phyloP scores from a whole-genome alignment of 2,888 invertebrate genomes.

The Sinodicranocentrus sp. region DNA sequence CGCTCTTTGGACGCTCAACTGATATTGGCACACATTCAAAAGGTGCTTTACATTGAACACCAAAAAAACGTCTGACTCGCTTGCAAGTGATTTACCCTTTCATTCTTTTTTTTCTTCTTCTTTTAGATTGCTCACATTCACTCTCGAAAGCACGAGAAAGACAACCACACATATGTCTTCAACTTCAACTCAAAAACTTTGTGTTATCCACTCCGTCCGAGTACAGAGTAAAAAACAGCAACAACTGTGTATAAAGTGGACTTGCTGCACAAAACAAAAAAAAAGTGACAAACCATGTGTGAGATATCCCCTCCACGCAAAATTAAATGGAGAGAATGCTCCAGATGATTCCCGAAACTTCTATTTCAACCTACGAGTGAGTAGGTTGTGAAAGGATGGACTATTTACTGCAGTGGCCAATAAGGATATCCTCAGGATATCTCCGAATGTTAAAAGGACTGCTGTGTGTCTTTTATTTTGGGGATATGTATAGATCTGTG shows the following conservation, averaged over 20 bases:
- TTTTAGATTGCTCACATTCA: background rate
- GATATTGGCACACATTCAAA: conserved; percentile 52
- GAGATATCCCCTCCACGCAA: background rate
- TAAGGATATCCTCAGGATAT: background rate
- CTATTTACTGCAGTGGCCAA: background rate
- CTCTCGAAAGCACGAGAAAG: background rate
- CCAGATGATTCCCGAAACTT: conserved; percentile 69
- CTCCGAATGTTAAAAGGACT: too few relatives aligned
- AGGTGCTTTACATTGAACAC: conserved; percentile 37
- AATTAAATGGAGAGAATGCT: conserved; percentile 23
- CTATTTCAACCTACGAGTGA: conserved; percentile 49
- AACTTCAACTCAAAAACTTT: background rate
- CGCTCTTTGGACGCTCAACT: conserved; percentile 4
- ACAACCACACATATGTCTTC: background rate
- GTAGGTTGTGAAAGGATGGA: conserved; percentile 7
- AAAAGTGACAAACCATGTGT: too few relatives aligned
- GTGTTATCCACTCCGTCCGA: too few relatives aligned
- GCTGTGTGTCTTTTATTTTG: too few relatives aligned
- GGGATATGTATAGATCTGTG: too few relatives aligned
- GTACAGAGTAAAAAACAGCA: too few relatives aligned
- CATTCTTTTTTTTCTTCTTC: conserved; percentile 32
- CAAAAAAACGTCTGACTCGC: conserved; percentile 12
- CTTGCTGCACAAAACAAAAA: too few relatives aligned
- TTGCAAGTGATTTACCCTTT: conserved; percentile 13
- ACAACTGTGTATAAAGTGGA: too few relatives aligned